A percentile compares a stretch with the other conserved stretches of the same genome.
Conservation (phyloP, 2,797 vertebrate genomes). For the Centropyge bicolor region DNA sequence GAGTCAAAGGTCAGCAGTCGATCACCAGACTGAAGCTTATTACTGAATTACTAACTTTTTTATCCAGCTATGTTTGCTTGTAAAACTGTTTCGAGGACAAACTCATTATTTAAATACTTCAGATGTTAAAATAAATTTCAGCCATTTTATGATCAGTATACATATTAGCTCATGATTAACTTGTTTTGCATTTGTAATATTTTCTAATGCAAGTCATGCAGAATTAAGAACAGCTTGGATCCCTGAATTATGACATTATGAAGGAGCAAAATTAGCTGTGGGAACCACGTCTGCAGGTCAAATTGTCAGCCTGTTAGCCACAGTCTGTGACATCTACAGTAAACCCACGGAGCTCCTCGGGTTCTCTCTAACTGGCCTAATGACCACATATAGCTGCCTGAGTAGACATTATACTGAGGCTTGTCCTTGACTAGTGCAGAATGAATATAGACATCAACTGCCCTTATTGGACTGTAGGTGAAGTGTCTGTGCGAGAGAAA, state of each 20-base stretch:
- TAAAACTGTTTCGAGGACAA: constrained; percentile 6
- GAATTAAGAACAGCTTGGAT: not conserved
- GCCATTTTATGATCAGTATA: no score
- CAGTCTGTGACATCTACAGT: not conserved
- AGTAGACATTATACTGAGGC: constrained; percentile 5
- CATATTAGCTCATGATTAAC: no score
- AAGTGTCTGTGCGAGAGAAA: not conserved
- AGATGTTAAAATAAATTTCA: constrained; percentile 1
- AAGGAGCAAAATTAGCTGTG: constrained; percentile 1
- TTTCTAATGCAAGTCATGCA: not conserved
- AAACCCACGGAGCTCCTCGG: not conserved
- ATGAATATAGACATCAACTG: constrained; percentile 17
- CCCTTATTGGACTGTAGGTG: constrained; percentile 5
- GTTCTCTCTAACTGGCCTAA: constrained; percentile 22
- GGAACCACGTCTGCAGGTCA: not conserved
- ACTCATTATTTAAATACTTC: constrained; percentile 13
- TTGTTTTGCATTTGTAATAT: not conserved
- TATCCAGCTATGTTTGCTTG: constrained; percentile 3
- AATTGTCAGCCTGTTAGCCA: constrained; percentile 28
- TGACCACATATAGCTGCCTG: constrained; percentile 32
- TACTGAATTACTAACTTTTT: not conserved
- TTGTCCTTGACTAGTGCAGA: not conserved
- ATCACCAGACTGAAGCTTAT: not conserved
- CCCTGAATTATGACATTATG: not conserved
- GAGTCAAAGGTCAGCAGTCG: not conserved